These are phyloP conservation scores for Gallinago media DNA, from an alignment of 2,113 vertebrate genomes.

Conservation along the genomic window DNA sequence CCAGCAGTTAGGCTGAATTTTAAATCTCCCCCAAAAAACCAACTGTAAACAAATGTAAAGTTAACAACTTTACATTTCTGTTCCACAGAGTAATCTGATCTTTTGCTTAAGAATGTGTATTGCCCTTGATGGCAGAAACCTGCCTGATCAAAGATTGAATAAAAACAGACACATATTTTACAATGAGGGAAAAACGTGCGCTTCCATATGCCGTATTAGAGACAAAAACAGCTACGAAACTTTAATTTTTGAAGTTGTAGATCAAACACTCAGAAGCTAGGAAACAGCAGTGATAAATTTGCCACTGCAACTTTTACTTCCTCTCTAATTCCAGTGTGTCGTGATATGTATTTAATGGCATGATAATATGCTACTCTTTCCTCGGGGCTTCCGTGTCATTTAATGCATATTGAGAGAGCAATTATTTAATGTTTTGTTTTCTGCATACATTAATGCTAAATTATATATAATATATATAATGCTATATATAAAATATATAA, in stretches of 20 bases:
- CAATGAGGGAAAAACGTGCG: not conserved
- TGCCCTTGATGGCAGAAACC: not conserved
- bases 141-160: not conserved
- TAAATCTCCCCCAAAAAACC: not conserved
- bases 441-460: not conserved
- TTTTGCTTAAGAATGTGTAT: not conserved
- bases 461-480: too few relatives aligned
- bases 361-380: not conserved
- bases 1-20: not conserved
- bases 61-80: not conserved
- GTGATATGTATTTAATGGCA: not conserved
- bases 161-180: not conserved
- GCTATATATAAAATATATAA: too few relatives aligned
- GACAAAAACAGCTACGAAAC: not conserved
- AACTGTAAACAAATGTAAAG: not conserved
- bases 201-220: not conserved
- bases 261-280: not conserved
- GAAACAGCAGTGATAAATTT: not conserved
- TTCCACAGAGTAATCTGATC: not conserved
- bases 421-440: conserved; percentile 15
- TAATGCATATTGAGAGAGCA: not conserved
- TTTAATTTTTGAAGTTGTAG: not conserved
- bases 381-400: not conserved
- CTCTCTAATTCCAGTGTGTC: not conserved
- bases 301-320: not conserved